Evolutionary conservation across 2,888 invertebrate genomes (phyloP).

Genomic region (Geophilus truncorum): DNA sequence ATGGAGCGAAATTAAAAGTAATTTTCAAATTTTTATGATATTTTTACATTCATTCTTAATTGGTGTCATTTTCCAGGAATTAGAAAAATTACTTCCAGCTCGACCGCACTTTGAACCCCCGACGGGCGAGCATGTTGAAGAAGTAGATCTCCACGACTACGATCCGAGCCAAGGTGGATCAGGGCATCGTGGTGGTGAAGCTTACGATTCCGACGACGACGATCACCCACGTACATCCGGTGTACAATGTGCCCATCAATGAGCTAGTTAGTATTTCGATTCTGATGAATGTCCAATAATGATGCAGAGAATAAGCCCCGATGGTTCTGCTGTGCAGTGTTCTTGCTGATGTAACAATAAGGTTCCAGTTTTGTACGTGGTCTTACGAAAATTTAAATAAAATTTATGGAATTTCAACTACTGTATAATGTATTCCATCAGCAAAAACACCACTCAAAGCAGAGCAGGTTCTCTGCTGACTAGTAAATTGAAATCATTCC

Average conservation of each 20-base stretch:
- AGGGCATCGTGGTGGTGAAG: slow-evolving; percentile 59
- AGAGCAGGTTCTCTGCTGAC: background rate
- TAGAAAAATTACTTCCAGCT: slow-evolving; percentile 70
- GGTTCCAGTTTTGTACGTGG: background rate
- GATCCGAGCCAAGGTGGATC: slow-evolving; percentile 52
- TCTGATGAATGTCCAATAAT: background rate
- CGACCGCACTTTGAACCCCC: slow-evolving; percentile 67
- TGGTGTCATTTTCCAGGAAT: slow-evolving; percentile 53
- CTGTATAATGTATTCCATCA: background rate
- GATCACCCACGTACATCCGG: slow-evolving; percentile 60
- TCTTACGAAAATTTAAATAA: background rate
- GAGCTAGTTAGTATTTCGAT: slow-evolving; percentile 38
- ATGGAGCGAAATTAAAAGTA: slow-evolving; percentile 57
- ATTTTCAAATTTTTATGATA: slow-evolving; percentile 33
- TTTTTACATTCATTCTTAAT: background rate
- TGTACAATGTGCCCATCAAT: slow-evolving; percentile 79
- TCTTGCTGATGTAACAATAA: background rate
- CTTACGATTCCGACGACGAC: slow-evolving; percentile 66
- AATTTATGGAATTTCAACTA: background rate
- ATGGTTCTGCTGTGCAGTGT: background rate
- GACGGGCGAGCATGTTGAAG: slow-evolving; percentile 74
- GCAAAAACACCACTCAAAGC: background rate
- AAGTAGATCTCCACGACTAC: slow-evolving; percentile 73
- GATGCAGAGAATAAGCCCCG: background rate
- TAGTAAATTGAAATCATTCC: background rate